Evolutionary conservation across 2,113 vertebrate genomes (phyloP).

Genomic region (Varanus komodoensis): DNA sequence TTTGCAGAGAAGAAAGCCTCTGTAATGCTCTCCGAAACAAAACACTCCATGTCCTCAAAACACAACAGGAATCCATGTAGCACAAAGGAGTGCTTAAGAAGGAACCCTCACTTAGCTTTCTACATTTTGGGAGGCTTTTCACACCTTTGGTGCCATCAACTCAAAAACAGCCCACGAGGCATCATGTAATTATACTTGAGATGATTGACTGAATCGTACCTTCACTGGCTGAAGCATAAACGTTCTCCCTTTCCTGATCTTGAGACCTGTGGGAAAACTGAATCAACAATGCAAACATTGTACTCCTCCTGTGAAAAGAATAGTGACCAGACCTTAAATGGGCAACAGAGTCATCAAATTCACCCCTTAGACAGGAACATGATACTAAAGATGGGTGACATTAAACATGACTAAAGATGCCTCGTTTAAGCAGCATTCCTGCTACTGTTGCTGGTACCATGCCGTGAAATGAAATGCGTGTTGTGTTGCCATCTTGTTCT

Average conservation of each 20-base stretch:
- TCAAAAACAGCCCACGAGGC: no score
- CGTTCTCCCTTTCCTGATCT: no score
- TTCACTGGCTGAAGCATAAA: background rate
- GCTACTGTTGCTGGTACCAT: background rate
- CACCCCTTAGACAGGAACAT: background rate
- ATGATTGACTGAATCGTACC: background rate
- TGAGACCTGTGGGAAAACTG: no score
- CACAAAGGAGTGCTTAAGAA: background rate
- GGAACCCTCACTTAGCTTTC: background rate
- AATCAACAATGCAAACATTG: background rate
- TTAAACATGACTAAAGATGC: background rate
- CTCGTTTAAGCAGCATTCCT: background rate
- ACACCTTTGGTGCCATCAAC: background rate
- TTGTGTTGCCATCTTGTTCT: background rate
- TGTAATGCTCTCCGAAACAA: conserved; percentile 1
- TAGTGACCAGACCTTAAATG: background rate
- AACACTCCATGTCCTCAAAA: background rate
- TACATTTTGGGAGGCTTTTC: background rate
- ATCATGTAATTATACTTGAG: background rate
- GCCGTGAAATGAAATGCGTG: background rate
- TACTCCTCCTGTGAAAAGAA: background rate
- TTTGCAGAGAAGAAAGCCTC: background rate
- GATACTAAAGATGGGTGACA: background rate
- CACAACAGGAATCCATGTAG: background rate
- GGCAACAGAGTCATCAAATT: background rate